These are phyloP conservation scores for Panulirus ornatus DNA, from an alignment of 1,140 invertebrate species.

Conservation along the genomic window DNA sequence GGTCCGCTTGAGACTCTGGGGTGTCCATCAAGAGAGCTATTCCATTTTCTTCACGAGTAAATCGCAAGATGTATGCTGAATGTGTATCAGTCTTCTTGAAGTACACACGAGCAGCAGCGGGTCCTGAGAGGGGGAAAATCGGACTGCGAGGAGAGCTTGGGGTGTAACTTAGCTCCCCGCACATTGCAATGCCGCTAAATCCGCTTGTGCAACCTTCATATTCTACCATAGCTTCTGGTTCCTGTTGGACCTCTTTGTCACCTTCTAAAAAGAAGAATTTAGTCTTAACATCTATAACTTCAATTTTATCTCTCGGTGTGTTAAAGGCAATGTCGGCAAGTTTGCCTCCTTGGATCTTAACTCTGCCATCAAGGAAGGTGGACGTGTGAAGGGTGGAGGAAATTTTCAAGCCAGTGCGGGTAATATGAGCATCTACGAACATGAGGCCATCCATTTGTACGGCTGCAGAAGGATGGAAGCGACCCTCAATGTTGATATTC, in stretches of 20 bases:
- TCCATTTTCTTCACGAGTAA: background rate
- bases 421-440: slow-evolving; percentile 86
- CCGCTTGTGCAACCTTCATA: slow-evolving; percentile 35
- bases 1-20: slow-evolving; percentile 36
- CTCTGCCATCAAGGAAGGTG: slow-evolving; percentile 85
- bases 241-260: slow-evolving; percentile 19
- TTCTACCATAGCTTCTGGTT: background rate
- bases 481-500: slow-evolving; percentile 81
- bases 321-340: slow-evolving; percentile 87
- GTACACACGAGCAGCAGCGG: slow-evolving; percentile 12
- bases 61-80: slow-evolving; percentile 50
- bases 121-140: slow-evolving; percentile 44
- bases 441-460: slow-evolving; percentile 85
- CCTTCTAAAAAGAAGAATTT: slow-evolving; percentile 58
- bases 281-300: slow-evolving; percentile 83
- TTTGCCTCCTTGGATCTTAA: slow-evolving; percentile 82
- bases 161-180: slow-evolving; percentile 24
- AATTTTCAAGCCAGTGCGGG: slow-evolving; percentile 87
- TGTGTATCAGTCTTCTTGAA: slow-evolving; percentile 63
- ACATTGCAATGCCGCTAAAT: slow-evolving; percentile 20
- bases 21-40: slow-evolving; percentile 41
- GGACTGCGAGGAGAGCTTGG: slow-evolving; percentile 13
- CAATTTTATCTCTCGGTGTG: slow-evolving; percentile 88
- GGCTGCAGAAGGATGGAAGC: slow-evolving; percentile 82
- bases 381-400: slow-evolving; percentile 86